phyloP scores from a whole-genome alignment of 2,888 invertebrate genomes.

The Plagodis dolabraria region DNA sequence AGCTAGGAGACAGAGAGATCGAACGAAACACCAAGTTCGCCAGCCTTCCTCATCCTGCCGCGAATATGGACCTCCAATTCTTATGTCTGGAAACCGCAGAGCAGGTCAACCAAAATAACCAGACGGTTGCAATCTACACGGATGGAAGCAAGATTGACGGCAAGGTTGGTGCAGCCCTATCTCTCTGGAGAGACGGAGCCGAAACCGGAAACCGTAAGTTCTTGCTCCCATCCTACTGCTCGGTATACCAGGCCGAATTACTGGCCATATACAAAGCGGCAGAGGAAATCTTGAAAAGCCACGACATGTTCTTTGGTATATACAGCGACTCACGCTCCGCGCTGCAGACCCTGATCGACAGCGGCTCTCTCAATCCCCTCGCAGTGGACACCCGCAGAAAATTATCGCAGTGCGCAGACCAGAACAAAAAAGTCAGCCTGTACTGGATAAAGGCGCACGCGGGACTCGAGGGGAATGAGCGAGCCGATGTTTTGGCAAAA shows the following conservation, averaged over 20 bases:
- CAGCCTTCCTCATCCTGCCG: neutral
- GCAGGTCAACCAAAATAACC: neutral
- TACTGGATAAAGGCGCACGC: neutral
- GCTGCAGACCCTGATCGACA: neutral
- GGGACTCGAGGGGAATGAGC: too few relatives aligned
- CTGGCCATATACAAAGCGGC: constrained; percentile 1
- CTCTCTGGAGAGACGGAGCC: neutral
- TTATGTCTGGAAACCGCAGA: neutral
- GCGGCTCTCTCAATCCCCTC: neutral
- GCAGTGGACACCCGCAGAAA: neutral
- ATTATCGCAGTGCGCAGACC: neutral
- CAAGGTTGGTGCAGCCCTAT: neutral
- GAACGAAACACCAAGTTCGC: neutral
- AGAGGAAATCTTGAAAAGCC: neutral
- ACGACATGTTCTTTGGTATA: neutral
- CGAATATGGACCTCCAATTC: neutral
- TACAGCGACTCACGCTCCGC: constrained; percentile 1
- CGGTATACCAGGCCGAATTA: neutral
- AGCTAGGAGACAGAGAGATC: neutral
- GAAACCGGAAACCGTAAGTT: neutral
- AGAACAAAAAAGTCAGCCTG: neutral
- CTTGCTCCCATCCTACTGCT: neutral
- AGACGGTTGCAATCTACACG: constrained; percentile 1
- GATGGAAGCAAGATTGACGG: neutral
- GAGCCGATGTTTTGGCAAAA: too few relatives aligned